Evolutionary conservation across 2,888 invertebrate species (phyloP).

Genomic region (Plusia festucae): DNA sequence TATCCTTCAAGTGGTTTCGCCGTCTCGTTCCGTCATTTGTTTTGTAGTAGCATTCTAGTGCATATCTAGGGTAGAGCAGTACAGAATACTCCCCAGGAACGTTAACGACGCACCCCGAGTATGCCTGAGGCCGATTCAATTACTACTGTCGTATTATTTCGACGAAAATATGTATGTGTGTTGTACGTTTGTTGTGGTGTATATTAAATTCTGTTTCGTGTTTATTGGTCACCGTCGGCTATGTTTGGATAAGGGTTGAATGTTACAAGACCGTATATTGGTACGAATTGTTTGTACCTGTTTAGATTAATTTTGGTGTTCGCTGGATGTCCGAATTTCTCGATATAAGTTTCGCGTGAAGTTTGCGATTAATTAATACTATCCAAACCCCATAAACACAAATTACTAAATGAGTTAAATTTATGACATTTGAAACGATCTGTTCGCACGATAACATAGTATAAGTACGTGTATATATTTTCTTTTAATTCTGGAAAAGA

Average conservation of each 20-base stretch:
- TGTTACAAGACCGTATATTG: conserved; percentile 59
- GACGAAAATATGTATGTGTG: conserved; percentile 88
- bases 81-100: conserved; percentile 84
- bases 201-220: conserved; percentile 85
- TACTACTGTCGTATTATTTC: conserved; percentile 88
- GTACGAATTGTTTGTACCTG: conserved; percentile 63
- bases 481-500: no score
- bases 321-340: conserved; percentile 47
- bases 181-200: conserved; percentile 81
- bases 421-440: background rate
- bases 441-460: no score
- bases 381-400: background rate
- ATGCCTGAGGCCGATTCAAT: conserved; percentile 89
- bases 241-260: conserved; percentile 78
- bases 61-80: conserved; percentile 80
- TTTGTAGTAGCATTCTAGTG: conserved; percentile 84
- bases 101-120: conserved; percentile 86
- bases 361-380: conserved; percentile 16
- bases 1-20: conserved; percentile 33
- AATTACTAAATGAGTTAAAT: background rate
- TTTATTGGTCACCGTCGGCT: conserved; percentile 84
- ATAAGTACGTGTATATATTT: no score
- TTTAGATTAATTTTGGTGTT: conserved; percentile 58
- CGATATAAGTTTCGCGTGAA: conserved; percentile 48
- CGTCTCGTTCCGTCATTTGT: conserved; percentile 76